These are phyloP conservation scores for Conus ventricosus DNA, from an alignment of 1,140 invertebrate species.

Conservation along the genomic window DNA sequence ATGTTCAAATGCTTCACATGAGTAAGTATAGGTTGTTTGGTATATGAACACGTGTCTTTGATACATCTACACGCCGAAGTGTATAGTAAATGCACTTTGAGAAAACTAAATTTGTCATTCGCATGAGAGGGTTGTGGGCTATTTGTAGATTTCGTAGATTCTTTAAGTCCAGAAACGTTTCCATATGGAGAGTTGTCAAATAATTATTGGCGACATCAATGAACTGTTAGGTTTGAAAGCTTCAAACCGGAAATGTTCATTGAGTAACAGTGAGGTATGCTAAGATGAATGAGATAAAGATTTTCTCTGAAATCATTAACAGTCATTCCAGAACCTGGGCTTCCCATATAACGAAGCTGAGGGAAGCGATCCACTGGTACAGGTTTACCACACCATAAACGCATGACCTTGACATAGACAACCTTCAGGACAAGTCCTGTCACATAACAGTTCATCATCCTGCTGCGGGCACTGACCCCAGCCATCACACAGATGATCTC, in stretches of 20 bases:
- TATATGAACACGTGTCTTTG: not conserved
- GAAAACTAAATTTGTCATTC: not conserved
- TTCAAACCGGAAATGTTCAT: not conserved
- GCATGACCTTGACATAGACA: conserved; percentile 32
- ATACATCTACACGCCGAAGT: not conserved
- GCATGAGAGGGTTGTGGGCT: not conserved
- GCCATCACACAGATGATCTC: conserved; percentile 29
- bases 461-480: conserved; percentile 34
- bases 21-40: not conserved
- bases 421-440: conserved; percentile 42
- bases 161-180: not conserved
- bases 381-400: not conserved
- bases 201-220: conserved; percentile 36
- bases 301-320: not conserved
- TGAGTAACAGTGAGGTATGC: not conserved
- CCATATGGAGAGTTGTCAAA: not conserved
- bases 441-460: conserved; percentile 41
- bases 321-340: not conserved
- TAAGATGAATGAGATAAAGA: not conserved
- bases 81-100: not conserved
- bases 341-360: not conserved
- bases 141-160: conserved; percentile 28
- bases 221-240: not conserved
- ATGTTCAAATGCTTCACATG: conserved; percentile 15
- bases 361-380: not conserved